Base-by-base conservation (phyloP, 2,797 vertebrate genomes). In the Neoniphon sammara region DNA sequence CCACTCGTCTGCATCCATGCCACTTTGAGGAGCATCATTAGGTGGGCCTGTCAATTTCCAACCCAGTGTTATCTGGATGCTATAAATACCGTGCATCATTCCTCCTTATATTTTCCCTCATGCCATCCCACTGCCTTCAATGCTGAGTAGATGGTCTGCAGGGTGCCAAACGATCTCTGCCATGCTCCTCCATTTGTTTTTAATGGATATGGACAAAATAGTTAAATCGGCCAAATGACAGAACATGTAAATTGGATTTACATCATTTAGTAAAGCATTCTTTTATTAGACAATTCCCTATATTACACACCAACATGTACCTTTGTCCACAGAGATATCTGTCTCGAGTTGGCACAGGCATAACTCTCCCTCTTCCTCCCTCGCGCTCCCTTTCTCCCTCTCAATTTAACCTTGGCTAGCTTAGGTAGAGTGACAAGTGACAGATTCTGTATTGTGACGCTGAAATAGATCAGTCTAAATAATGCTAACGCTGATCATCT, bases 11-110 rank as follows among this genome's bases (percentile, higher is more conserved):
- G 90, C 91, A 90, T 92, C 92, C 91, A 85, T 91, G 92, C 88
- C 92, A 93, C 93, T 93, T 92, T 86, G 88, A 92, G 92, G 91
- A 89, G 91, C 93, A 93, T 94, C 93, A 93, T 93, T 94, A 94
- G 92, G 88, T 88, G 78, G 88, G 91, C 89, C 94, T 93, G 93
- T 94, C 94, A 94, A 90, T 93, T 92, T 87, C 69, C 75, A 77
- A 74, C 81, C 85, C 46, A 69, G 85, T 82, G 86, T 90, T 92
- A 93, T 93, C 90, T 88, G 85, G 89, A 81, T 84, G 81, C 93
- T 93, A 92, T 92, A 93, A 94, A 94, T 93, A 93, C 85, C 80
- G 71, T 63, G 85, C 89, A 90, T 89, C 88, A 78, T 88, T 78
- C 81, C 83, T 79, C 77, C 84, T 68, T 75, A 80, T 80, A 81